Base-by-base conservation (phyloP, 2,113 vertebrate species). In the Kobus ellipsiprymnus region DNA sequence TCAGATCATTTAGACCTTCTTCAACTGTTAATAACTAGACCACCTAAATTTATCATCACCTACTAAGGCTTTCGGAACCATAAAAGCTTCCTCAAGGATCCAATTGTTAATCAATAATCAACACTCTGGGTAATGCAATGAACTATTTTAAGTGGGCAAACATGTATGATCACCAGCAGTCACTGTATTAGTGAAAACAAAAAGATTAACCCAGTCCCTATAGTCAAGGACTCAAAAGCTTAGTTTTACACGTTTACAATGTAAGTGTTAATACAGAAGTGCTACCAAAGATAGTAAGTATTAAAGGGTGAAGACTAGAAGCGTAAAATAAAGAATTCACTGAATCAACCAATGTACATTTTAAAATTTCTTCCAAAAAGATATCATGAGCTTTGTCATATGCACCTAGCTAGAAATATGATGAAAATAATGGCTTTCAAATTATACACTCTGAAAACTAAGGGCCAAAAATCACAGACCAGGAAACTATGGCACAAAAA, bases 361-460 rank as follows among this genome's bases (percentile, higher is more conserved):
- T 94, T 84, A 62, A 27, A 62, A 29, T 83, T 64, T 92, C 80
- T 94, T 85, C 80, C 48, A 27, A 96, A 95, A 93, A 62, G 48
- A 44, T 33, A 77, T 29, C 15, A 59, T 27, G 36, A 93, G 17
- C 33, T 74, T 88, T 89, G 52, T 94, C 64, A 96, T 87, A 95
- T 29, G 48, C 5, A 84, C 21, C 67, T 90, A 78, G 30, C 48
- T 96, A 92, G 83, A 74, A 85, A 64, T 78, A 96, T 11, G 13
- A 84, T 36, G 17, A 87, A 96, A 95, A 92, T 78, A 92, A 55
- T 50, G 13, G 3, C 40, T 64, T 78, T 85, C 87, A 91, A 84
- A 88, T 77, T 62, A 93, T 23, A n/a, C 6, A 91, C 29, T 86
- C 55, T 95, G 82, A 97, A 95, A 96, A 87, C 44, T 82, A 96